Percentiles rank a stretch among this genome's conserved stretches.
Evolutionary conservation across 2,888 invertebrate genomes (phyloP).

Genomic region (Dioctria rufipes): DNA sequence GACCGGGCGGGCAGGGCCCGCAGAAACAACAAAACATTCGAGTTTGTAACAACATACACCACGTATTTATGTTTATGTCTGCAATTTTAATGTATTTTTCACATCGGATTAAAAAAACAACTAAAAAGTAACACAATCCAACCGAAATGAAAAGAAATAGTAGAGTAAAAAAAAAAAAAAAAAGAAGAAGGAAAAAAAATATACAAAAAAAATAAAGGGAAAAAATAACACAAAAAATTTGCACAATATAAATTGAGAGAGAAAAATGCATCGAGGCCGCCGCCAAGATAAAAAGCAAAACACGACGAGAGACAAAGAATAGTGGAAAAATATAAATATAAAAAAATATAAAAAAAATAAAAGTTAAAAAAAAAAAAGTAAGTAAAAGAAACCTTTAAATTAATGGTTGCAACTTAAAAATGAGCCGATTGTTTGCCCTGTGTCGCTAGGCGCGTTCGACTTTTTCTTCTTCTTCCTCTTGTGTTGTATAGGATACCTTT

Average conservation of each 20-base stretch:
- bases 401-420: conserved; percentile 54
- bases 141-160: conserved; percentile 46
- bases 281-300: background rate
- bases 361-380: conserved; percentile 20
- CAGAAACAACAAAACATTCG: conserved; percentile 33
- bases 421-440: conserved; percentile 54
- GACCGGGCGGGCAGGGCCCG: background rate
- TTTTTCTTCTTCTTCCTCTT: conserved; percentile 29
- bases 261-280: conserved; percentile 38
- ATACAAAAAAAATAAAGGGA: too few species aligned
- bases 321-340: conserved; percentile 17
- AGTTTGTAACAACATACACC: conserved; percentile 46
- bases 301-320: conserved; percentile 43
- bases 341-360: conserved; percentile 6
- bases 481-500: background rate
- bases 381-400: conserved; percentile 48
- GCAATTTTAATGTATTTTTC: conserved; percentile 50
- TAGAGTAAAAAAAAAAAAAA: background rate
- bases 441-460: conserved; percentile 34
- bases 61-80: conserved; percentile 52
- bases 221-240: background rate
- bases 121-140: conserved; percentile 26
- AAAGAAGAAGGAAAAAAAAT: too few species aligned
- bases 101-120: conserved; percentile 30
- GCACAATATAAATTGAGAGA: conserved; percentile 48